Evolutionary conservation across 2,113 vertebrate species (phyloP), one percentile per base, ranked within the genome.

Genomic region (Caretta caretta): DNA sequence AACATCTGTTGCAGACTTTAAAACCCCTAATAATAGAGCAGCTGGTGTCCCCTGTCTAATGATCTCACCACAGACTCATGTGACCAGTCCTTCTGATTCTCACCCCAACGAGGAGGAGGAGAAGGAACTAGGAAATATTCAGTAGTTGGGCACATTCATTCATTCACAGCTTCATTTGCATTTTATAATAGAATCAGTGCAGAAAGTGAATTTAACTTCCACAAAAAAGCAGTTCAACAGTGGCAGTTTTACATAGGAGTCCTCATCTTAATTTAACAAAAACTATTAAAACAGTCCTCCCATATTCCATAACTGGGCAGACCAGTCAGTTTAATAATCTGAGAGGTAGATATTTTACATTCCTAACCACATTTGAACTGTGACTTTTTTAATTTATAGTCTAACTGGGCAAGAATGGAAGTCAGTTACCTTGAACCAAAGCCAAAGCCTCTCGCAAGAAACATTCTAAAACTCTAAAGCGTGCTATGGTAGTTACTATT

Each of bases 21-120:
- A 98, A 96, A 80, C 87, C 93, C 97, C 97, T 98, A 98, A 98
- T 97, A 98, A 98, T 97, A 98, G 98, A 96, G 91, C 98, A 98
- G 98, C 98, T 98, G 98, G 98, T 98, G 98, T 98, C 96, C 97
- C 94, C 93, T 84, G 96, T 38, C 95, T 97, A 93, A 95, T 96
- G 98, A 98, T 93, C 97, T 98, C 98, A 98, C 87, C 78, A 35
- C 12, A 80, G 80, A 31, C 53, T 91, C 97, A 97, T 10, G 90
- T 93, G 94, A 96, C 88, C 56, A 17, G 29, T 42, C 48, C 54
- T 96, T 80, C 88, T 59, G 80, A 91, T 83, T 57, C 79, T 13
- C 29, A 35, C 27, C 90, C 83, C 75, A 92, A 92, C 14, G 13
- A 5, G 42, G 86, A 83, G 42, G 69, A 75, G 46, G 87, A 83